Conservation (phyloP, 2,113 vertebrate genomes). For the Psittacula cyanocephala region DNA sequence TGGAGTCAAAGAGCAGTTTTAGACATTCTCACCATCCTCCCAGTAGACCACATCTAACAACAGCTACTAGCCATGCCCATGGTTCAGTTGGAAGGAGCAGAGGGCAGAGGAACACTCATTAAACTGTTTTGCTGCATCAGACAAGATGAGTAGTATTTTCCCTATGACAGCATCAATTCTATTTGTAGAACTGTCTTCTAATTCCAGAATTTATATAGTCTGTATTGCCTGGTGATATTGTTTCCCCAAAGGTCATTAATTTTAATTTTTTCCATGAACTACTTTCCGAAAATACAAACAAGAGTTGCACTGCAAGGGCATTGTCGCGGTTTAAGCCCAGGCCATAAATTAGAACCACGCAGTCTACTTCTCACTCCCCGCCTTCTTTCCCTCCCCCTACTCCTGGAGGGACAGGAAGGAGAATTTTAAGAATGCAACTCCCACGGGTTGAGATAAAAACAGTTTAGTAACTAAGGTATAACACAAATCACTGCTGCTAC, state of each 20-base stretch:
- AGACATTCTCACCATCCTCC: neutral
- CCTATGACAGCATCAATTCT: neutral
- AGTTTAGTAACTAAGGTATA: too few relatives aligned
- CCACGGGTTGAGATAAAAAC: too few relatives aligned
- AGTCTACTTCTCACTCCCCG: too few relatives aligned
- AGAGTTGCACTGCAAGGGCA: neutral
- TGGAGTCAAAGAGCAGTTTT: neutral
- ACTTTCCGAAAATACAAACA: neutral
- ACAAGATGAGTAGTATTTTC: neutral
- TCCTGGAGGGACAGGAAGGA: too few relatives aligned
- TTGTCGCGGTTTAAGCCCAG: too few relatives aligned
- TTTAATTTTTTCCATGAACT: neutral
- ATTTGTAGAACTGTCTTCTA: neutral
- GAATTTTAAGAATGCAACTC: too few relatives aligned
- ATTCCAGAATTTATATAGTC: neutral
- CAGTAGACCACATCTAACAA: neutral
- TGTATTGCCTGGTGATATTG: neutral
- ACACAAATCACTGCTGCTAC: too few relatives aligned
- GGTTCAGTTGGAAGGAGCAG: neutral
- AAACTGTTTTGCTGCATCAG: neutral
- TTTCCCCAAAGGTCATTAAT: neutral
- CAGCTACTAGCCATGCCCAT: neutral
- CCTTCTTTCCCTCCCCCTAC: too few relatives aligned
- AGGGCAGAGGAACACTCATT: neutral
- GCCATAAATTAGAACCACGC: too few relatives aligned